These are phyloP conservation scores for Fratercula arctica DNA, from an alignment of 2,797 vertebrate genomes.

Conservation along the genomic window DNA sequence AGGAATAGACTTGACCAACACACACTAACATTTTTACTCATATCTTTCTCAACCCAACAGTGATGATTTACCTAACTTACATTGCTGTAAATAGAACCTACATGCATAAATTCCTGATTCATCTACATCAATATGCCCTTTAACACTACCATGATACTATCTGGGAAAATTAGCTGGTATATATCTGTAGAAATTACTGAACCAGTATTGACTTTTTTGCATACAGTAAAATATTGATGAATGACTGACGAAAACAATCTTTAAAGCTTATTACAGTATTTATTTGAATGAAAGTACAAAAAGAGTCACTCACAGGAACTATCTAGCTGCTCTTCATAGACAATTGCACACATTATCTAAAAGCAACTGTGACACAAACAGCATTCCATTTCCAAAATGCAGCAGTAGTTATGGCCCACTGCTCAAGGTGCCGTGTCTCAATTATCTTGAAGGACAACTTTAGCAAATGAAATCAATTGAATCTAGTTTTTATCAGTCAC, in stretches of 20 bases:
- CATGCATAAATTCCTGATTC: not conserved
- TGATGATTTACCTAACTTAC: not conserved
- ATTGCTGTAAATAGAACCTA: not conserved
- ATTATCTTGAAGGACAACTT: slow-evolving; percentile 65
- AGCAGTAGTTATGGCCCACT: slow-evolving; percentile 36
- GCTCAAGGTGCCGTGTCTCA: slow-evolving; percentile 42
- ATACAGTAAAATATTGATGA: slow-evolving; percentile 59
- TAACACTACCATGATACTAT: not conserved
- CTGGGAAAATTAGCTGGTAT: not conserved
- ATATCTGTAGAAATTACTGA: slow-evolving; percentile 30
- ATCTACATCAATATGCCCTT: not conserved
- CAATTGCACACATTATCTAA: slow-evolving; percentile 72
- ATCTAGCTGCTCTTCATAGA: slow-evolving; percentile 67
- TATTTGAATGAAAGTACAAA: slow-evolving; percentile 63
- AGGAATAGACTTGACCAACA: not conserved
- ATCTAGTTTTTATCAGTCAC: slow-evolving; percentile 43
- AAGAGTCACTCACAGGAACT: slow-evolving; percentile 46
- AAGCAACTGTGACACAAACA: slow-evolving; percentile 42
- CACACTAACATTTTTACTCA: not conserved
- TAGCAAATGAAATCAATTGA: slow-evolving; percentile 54
- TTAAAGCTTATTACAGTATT: slow-evolving; percentile 42
- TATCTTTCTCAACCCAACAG: not conserved
- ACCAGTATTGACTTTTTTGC: not conserved
- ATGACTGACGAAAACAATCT: slow-evolving; percentile 48
- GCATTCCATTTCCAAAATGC: slow-evolving; percentile 60